These are phyloP conservation scores for Manacus vitellinus DNA, from an alignment of 2,113 vertebrate genomes.

Conservation along the genomic window DNA sequence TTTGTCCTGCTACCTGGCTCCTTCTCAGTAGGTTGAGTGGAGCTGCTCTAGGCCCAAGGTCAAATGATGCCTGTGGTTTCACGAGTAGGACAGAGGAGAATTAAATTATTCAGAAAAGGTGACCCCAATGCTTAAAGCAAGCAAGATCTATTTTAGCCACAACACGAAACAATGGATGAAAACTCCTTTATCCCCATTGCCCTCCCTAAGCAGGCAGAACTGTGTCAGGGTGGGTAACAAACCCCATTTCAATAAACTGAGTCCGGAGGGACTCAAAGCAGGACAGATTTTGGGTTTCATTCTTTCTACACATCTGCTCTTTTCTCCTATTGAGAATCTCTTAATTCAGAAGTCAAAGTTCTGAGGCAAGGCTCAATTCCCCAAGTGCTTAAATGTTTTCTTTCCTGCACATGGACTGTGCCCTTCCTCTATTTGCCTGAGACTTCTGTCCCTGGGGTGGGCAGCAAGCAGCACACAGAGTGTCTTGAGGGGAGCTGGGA, in stretches of 20 bases:
- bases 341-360: background rate
- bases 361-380: background rate
- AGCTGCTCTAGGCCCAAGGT: background rate
- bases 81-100: background rate
- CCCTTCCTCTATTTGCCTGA: rapidly evolving
- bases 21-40: background rate
- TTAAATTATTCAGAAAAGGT: background rate
- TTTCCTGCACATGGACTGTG: background rate
- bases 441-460: background rate
- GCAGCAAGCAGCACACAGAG: background rate
- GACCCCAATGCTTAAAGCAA: background rate
- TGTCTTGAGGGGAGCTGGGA: background rate
- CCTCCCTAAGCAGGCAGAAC: background rate
- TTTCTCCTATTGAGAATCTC: background rate
- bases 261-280: background rate
- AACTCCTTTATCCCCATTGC: background rate
- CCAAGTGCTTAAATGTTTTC: background rate
- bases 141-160: background rate
- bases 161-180: background rate
- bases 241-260: background rate
- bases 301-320: background rate
- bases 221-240: background rate
- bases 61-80: background rate
- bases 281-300: background rate
- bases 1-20: background rate